Percentiles rank a stretch among this genome's conserved stretches.
These are phyloP conservation scores for Trichomycterus rosablanca DNA, from an alignment of 2,113 vertebrate genomes.

Conservation along the genomic window DNA sequence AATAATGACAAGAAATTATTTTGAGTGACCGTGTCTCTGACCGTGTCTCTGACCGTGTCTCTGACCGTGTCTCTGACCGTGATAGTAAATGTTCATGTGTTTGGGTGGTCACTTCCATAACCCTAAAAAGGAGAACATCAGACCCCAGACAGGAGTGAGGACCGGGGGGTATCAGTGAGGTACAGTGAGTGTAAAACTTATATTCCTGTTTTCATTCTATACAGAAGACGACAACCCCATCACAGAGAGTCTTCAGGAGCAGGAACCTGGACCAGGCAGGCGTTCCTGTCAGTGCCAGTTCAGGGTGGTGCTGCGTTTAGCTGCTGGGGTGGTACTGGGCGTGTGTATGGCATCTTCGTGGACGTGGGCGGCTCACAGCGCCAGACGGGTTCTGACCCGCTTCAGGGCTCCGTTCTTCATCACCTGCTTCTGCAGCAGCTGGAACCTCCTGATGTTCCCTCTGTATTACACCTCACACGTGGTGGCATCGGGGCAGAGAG, in stretches of 20 bases:
- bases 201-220: not conserved
- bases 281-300: slow-evolving; percentile 17
- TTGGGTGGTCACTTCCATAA: too few species aligned
- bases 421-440: slow-evolving; percentile 52
- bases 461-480: slow-evolving; percentile 49
- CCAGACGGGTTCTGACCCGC: slow-evolving; percentile 32
- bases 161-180: too few species aligned
- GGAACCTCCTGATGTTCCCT: slow-evolving; percentile 54
- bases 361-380: slow-evolving; percentile 44
- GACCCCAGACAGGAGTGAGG: too few species aligned
- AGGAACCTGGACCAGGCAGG: not conserved
- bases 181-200: too few species aligned
- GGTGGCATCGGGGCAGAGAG: slow-evolving; percentile 10
- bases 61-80: too few species aligned
- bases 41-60: too few species aligned
- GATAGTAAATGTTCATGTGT: too few species aligned
- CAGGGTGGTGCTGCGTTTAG: slow-evolving; percentile 4
- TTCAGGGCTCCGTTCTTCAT: slow-evolving; percentile 51
- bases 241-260: not conserved
- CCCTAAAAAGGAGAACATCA: too few species aligned
- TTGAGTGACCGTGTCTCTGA: too few species aligned
- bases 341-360: slow-evolving; percentile 41
- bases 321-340: slow-evolving; percentile 38
- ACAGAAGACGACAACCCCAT: slow-evolving; percentile 7
- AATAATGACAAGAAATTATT: too few species aligned